phyloP scores from a whole-genome alignment of 2,797 vertebrate species.

The Microctenopoma stevenorrisi region DNA sequence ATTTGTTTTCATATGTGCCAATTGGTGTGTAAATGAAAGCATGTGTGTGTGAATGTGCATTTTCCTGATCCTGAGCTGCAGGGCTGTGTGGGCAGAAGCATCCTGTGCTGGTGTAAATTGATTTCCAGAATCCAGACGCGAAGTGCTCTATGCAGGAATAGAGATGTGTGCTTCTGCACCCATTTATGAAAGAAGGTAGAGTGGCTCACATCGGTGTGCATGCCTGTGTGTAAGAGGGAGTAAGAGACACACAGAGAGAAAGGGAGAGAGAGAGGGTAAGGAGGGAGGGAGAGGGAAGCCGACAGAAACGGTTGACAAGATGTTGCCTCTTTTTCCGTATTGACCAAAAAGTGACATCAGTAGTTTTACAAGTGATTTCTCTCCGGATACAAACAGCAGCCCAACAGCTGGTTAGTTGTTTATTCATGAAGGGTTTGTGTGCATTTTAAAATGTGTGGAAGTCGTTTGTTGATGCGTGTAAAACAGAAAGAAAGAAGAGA shows the following conservation, averaged over 20 bases:
- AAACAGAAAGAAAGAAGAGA: conserved; percentile 10
- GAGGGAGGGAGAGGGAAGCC: background rate
- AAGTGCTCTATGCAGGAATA: conserved; percentile 47
- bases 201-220: conserved; percentile 45
- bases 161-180: conserved; percentile 43
- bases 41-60: conserved; percentile 26
- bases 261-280: background rate
- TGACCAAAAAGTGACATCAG: conserved; percentile 15
- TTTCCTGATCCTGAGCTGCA: conserved; percentile 48
- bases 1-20: conserved; percentile 52
- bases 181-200: conserved; percentile 57
- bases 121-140: conserved; percentile 71
- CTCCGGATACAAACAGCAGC: conserved; percentile 5
- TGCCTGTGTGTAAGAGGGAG: conserved; percentile 12
- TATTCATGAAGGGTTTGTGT: conserved; percentile 42
- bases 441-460: conserved; percentile 18
- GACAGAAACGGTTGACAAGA: conserved; percentile 1
- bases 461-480: conserved; percentile 40
- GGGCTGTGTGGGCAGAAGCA: conserved; percentile 71
- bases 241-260: background rate
- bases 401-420: conserved; percentile 35
- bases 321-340: conserved; percentile 29
- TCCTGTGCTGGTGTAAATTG: conserved; percentile 67
- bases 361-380: conserved; percentile 21
- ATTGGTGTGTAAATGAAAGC: conserved; percentile 21